phyloP scores from a whole-genome alignment of 2,888 invertebrate genomes.

The Notodonta dromedarius region DNA sequence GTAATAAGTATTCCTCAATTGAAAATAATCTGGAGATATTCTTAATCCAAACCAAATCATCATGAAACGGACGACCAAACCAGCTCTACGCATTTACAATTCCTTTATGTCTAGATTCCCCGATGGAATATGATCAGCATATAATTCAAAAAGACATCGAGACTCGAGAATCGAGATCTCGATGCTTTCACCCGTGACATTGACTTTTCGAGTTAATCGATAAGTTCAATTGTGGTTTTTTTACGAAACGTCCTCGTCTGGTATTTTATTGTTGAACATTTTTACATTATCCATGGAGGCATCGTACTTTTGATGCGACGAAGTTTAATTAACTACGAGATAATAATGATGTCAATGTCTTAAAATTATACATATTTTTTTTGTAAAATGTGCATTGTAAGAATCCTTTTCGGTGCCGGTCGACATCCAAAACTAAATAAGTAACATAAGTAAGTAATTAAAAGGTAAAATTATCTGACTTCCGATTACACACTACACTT shows the following conservation, averaged over 20 bases:
- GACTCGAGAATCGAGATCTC: neutral
- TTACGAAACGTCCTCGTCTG: conserved; percentile 1
- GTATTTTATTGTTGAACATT: neutral
- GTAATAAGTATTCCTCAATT: too few species aligned
- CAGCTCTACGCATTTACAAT: neutral
- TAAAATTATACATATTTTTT: too few species aligned
- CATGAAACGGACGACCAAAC: too few species aligned
- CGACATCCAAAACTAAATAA: too few species aligned
- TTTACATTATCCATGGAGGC: neutral
- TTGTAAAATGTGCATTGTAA: too few species aligned
- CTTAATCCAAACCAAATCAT: too few species aligned
- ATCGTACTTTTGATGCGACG: conserved; percentile 1
- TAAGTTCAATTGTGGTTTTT: conserved; percentile 4
- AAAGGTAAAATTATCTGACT: too few species aligned
- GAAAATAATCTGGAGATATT: too few species aligned
- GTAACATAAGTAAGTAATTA: too few species aligned
- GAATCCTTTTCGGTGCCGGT: too few species aligned
- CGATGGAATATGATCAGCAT: conserved; percentile 1
- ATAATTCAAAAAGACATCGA: neutral
- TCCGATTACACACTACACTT: too few species aligned
- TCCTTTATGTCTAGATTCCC: neutral
- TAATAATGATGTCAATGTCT: too few species aligned
- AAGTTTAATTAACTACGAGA: neutral
- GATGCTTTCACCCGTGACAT: conserved; percentile 7
- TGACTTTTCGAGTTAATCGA: conserved; percentile 1